phyloP scores from a whole-genome alignment of 2,797 vertebrate genomes.

The Aulostomus chinensis region DNA sequence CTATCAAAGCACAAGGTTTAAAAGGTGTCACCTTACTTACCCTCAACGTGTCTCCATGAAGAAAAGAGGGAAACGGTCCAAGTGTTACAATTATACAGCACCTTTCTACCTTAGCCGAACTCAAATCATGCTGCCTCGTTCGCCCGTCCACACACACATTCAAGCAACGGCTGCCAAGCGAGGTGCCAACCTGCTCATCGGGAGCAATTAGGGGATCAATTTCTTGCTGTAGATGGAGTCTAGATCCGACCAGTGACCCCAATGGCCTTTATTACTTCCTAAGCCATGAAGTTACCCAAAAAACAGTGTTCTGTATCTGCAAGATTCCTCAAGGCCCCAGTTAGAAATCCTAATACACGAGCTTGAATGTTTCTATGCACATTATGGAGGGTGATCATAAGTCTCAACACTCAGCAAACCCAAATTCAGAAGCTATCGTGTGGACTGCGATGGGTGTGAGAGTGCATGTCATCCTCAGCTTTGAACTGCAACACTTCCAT shows the following conservation, averaged over 20 bases:
- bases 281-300: too few species aligned
- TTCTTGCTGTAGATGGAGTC: too few species aligned
- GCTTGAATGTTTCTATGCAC: conserved; percentile 10
- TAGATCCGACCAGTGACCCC: too few species aligned
- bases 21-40: conserved; percentile 3
- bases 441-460: too few species aligned
- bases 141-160: too few species aligned
- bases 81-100: too few species aligned
- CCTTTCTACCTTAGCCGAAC: too few species aligned
- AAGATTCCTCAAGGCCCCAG: not conserved
- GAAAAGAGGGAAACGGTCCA: not conserved
- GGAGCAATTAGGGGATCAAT: too few species aligned
- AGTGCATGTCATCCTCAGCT: not conserved
- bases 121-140: too few species aligned
- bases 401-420: not conserved
- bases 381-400: not conserved
- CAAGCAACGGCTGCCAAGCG: too few species aligned
- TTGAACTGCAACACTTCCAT: not conserved
- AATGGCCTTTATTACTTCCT: too few species aligned
- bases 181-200: too few species aligned
- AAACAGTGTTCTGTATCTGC: not conserved
- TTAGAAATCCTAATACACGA: not conserved
- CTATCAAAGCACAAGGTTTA: conserved; percentile 16
- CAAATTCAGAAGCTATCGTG: not conserved
- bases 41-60: not conserved